These are phyloP conservation scores for Rhopalosiphum nymphaeae DNA, from an alignment of 2,888 invertebrate genomes.

Conservation along the genomic window DNA sequence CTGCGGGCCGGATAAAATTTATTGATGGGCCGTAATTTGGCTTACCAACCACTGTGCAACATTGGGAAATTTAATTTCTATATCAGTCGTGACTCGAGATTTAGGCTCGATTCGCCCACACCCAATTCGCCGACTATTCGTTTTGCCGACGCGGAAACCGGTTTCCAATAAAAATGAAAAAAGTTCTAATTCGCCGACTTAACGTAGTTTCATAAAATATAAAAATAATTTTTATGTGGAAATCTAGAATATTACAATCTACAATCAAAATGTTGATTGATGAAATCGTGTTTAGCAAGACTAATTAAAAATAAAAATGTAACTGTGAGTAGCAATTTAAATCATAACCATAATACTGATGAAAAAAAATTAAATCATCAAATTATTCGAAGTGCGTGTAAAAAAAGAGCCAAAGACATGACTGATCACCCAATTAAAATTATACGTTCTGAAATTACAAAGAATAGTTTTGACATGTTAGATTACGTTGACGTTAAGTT, in stretches of 20 bases:
- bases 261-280: too few species aligned
- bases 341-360: not conserved
- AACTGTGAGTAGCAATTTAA: conserved; percentile 4
- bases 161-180: too few species aligned
- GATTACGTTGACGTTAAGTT: not conserved
- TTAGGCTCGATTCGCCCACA: too few species aligned
- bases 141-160: too few species aligned
- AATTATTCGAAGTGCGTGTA: not conserved
- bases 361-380: not conserved
- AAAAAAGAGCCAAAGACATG: not conserved
- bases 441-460: conserved; percentile 3
- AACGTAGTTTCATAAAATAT: too few species aligned
- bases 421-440: not conserved
- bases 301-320: conserved; percentile 10
- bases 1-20: too few species aligned
- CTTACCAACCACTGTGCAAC: not conserved
- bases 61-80: not conserved
- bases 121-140: too few species aligned
- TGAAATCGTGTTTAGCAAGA: not conserved
- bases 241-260: too few species aligned
- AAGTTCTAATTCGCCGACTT: too few species aligned
- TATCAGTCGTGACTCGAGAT: too few species aligned
- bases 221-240: too few species aligned
- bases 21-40: too few species aligned
- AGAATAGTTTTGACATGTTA: not conserved